phyloP scores from a whole-genome alignment of 2,113 vertebrate species.

The Muscicapa adusta region DNA sequence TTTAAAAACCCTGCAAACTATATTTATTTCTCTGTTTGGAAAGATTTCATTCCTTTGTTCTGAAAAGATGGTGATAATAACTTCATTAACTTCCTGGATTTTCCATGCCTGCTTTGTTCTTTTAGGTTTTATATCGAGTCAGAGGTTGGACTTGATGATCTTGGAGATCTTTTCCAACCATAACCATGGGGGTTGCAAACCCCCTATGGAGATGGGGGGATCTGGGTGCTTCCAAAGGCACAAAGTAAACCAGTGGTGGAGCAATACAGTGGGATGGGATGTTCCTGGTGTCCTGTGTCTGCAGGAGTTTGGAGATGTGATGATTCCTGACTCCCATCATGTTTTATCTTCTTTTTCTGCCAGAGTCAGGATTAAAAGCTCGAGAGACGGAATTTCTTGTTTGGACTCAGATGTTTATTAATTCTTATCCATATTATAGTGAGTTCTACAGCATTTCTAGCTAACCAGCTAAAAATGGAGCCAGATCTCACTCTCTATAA shows the following conservation, averaged over 20 bases:
- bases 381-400: too few species aligned
- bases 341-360: too few species aligned
- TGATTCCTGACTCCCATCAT: not conserved
- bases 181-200: not conserved
- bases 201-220: not conserved
- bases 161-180: not conserved
- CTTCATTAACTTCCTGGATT: not conserved
- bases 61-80: not conserved
- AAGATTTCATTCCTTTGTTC: not conserved
- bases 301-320: not conserved
- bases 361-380: too few species aligned
- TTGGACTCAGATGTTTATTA: too few species aligned
- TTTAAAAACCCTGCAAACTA: not conserved
- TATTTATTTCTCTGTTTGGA: not conserved
- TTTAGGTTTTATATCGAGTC: not conserved
- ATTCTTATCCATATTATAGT: too few species aligned
- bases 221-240: not conserved
- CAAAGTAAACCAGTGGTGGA: not conserved
- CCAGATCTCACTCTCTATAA: too few species aligned
- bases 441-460: too few species aligned
- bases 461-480: too few species aligned
- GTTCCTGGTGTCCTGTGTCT: not conserved
- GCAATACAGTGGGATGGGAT: not conserved
- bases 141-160: not conserved
- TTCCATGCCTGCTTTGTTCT: not conserved